A percentile compares a stretch with the other conserved stretches of the same genome.
phyloP scores from a whole-genome alignment of 2,113 vertebrate genomes.

The Nesogale talazaci region DNA sequence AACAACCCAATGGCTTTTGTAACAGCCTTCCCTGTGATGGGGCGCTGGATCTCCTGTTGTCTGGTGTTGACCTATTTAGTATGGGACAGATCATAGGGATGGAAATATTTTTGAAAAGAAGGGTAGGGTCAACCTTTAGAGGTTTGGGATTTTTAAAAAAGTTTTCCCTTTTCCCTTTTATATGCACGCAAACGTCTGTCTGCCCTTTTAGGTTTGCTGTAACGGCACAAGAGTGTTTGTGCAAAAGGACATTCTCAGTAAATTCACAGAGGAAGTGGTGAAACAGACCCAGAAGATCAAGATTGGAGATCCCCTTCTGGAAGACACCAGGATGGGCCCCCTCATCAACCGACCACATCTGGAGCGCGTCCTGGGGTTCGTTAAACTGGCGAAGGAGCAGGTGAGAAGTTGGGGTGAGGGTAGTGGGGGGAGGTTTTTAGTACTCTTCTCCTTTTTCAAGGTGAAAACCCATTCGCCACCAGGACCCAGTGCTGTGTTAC shows the following conservation, averaged over 20 bases:
- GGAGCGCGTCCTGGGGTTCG: conserved; percentile 92
- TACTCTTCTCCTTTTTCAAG: accelerated
- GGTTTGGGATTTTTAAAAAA: no score
- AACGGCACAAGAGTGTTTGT: conserved; percentile 97
- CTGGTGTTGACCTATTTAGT: neutral
- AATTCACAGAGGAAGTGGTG: conserved; percentile 93
- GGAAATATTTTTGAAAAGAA: neutral
- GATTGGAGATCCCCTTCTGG: conserved; percentile 93
- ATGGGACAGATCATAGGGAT: neutral
- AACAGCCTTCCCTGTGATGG: no score
- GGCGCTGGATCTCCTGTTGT: neutral
- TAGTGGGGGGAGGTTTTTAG: neutral
- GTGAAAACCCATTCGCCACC: accelerated
- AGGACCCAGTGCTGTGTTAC: neutral
- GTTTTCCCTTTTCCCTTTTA: neutral
- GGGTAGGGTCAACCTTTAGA: no score
- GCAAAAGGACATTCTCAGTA: conserved; percentile 91
- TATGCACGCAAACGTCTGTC: neutral
- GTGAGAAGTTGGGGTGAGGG: conserved; percentile 76
- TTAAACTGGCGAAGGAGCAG: conserved; percentile 92
- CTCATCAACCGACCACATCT: conserved; percentile 94
- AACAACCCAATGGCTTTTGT: neutral
- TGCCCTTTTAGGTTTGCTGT: conserved; percentile 92
- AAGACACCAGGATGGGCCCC: conserved; percentile 94
- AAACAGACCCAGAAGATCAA: conserved; percentile 92